Evolutionary conservation across 2,888 invertebrate species (phyloP).

Genomic region (Sympetrum striolatum): DNA sequence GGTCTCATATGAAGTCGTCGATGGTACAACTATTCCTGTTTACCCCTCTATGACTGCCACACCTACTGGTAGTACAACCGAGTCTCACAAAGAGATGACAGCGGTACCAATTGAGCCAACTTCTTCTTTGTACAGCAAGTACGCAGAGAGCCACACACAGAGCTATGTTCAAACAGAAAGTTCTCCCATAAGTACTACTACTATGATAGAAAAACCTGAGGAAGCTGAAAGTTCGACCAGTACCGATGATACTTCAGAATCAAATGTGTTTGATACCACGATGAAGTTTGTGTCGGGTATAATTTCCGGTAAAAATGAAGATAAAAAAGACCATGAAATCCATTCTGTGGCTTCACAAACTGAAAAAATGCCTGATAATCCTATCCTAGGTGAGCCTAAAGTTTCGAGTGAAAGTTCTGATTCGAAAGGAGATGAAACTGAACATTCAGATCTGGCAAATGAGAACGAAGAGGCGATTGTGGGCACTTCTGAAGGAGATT

Average conservation of each 20-base stretch:
- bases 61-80: neutral
- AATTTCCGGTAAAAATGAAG: neutral
- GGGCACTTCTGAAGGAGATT: neutral
- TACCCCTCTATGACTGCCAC: neutral
- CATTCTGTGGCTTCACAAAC: neutral
- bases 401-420: neutral
- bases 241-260: neutral
- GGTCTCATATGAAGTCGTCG: constrained; percentile 62
- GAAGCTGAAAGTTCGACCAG: neutral
- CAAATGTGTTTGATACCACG: neutral
- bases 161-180: neutral
- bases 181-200: constrained; percentile 16
- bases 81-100: neutral
- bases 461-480: neutral
- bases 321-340: neutral
- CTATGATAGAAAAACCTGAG: constrained; percentile 6
- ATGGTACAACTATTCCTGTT: constrained; percentile 71
- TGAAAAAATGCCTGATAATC: neutral
- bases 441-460: neutral
- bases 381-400: neutral
- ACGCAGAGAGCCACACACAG: neutral
- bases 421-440: neutral
- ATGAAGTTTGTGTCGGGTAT: neutral
- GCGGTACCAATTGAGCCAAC: neutral
- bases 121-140: neutral